These are phyloP conservation scores for Oxyruncus cristatus DNA, from an alignment of 2,113 vertebrate species.

Conservation along the genomic window DNA sequence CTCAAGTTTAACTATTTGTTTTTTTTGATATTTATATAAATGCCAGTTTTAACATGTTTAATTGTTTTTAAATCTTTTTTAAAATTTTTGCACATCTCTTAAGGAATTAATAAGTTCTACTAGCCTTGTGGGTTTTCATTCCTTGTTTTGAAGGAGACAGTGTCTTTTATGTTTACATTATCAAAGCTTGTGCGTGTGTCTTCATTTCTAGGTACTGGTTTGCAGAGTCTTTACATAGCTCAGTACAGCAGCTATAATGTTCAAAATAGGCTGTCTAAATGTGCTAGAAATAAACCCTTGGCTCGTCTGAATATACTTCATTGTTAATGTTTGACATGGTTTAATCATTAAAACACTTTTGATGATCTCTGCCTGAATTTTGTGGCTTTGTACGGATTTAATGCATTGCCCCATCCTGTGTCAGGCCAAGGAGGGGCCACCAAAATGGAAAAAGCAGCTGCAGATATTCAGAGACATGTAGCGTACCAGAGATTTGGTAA, in stretches of 20 bases:
- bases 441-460: not conserved
- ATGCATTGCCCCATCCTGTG: not conserved
- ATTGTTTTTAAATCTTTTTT: slow-evolving; percentile 59
- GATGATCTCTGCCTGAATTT: slow-evolving; percentile 67
- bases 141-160: slow-evolving; percentile 71
- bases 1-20: slow-evolving; percentile 56
- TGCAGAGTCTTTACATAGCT: slow-evolving; percentile 74
- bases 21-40: slow-evolving; percentile 76
- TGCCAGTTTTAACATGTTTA: slow-evolving; percentile 73
- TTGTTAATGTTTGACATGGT: slow-evolving; percentile 75
- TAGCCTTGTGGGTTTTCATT: slow-evolving; percentile 67
- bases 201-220: slow-evolving; percentile 76
- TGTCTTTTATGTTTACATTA: slow-evolving; percentile 75
- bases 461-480: not conserved
- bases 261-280: slow-evolving; percentile 67
- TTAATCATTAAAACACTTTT: slow-evolving; percentile 83
- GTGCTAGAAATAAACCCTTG: slow-evolving; percentile 71
- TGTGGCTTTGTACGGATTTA: not conserved
- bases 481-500: not conserved
- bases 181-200: slow-evolving; percentile 67
- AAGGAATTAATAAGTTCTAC: slow-evolving; percentile 62
- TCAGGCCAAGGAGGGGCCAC: not conserved
- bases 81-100: slow-evolving; percentile 76
- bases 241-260: slow-evolving; percentile 71
- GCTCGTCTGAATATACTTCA: slow-evolving; percentile 72